Evolutionary conservation across 2,888 invertebrate species (phyloP).

Genomic region (Pomacea canaliculata): DNA sequence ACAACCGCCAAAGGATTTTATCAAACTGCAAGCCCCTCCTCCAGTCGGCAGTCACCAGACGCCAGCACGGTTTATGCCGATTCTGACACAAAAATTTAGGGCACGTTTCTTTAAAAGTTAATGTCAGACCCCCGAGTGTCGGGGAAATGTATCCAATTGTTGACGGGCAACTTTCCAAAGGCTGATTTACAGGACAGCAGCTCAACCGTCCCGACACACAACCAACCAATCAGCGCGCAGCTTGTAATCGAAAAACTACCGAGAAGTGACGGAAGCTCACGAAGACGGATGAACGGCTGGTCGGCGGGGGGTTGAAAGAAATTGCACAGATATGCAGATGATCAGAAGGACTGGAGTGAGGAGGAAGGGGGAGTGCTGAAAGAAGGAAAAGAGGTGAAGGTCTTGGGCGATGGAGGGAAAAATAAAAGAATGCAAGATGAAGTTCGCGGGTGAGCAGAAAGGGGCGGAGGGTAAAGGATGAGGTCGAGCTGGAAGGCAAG

Average conservation of each 20-base stretch:
- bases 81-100: too few relatives aligned
- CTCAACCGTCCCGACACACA: not conserved
- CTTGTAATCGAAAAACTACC: conserved; percentile 20
- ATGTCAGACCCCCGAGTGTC: too few relatives aligned
- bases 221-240: conserved; percentile 17
- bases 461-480: not conserved
- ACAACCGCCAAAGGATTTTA: too few relatives aligned
- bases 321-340: not conserved
- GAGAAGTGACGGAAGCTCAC: conserved; percentile 27
- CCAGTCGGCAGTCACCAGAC: too few relatives aligned
- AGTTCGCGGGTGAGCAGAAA: not conserved
- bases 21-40: too few relatives aligned
- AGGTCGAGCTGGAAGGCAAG: not conserved
- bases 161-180: not conserved
- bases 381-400: not conserved
- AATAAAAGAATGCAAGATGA: not conserved
- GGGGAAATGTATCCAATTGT: conserved; percentile 10
- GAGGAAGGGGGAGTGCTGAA: not conserved
- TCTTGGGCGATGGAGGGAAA: too few relatives aligned
- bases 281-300: conserved; percentile 14
- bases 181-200: conserved; percentile 26
- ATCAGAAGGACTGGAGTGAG: too few relatives aligned
- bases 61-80: too few relatives aligned
- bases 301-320: not conserved
- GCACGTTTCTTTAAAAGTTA: too few relatives aligned